Percentiles rank a stretch among this genome's conserved stretches.
phyloP scores from a whole-genome alignment of 2,113 vertebrate species.

The Tragelaphus scriptus region DNA sequence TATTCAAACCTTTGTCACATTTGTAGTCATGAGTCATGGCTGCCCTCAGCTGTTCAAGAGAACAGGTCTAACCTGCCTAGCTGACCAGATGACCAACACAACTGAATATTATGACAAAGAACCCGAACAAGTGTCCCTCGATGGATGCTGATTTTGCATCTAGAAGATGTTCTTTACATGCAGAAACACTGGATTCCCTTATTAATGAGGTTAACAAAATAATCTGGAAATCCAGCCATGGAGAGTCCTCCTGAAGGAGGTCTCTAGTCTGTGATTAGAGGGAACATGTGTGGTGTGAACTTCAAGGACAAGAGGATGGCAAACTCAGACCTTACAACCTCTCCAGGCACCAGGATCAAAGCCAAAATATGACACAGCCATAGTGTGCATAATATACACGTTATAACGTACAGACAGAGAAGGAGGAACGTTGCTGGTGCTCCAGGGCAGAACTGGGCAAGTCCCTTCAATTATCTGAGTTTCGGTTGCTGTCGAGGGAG shows the following conservation, averaged over 20 bases:
- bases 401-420: rapidly evolving
- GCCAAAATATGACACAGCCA: rapidly evolving
- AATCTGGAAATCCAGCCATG: not conserved
- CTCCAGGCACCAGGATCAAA: not conserved
- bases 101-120: not conserved
- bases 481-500: rapidly evolving
- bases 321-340: not conserved
- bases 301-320: no score
- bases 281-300: not conserved
- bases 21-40: not conserved
- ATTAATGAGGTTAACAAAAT: not conserved
- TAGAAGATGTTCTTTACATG: not conserved
- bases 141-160: not conserved
- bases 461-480: not conserved
- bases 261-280: not conserved
- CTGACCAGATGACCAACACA: not conserved
- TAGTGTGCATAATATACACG: rapidly evolving
- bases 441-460: not conserved
- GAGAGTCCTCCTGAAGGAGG: not conserved
- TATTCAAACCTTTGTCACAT: not conserved
- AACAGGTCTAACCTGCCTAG: no score
- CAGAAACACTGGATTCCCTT: not conserved
- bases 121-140: no score
- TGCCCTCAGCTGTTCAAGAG: not conserved
- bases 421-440: not conserved